These are phyloP conservation scores for Luperina testacea DNA, from an alignment of 2,888 invertebrate species.

Conservation along the genomic window DNA sequence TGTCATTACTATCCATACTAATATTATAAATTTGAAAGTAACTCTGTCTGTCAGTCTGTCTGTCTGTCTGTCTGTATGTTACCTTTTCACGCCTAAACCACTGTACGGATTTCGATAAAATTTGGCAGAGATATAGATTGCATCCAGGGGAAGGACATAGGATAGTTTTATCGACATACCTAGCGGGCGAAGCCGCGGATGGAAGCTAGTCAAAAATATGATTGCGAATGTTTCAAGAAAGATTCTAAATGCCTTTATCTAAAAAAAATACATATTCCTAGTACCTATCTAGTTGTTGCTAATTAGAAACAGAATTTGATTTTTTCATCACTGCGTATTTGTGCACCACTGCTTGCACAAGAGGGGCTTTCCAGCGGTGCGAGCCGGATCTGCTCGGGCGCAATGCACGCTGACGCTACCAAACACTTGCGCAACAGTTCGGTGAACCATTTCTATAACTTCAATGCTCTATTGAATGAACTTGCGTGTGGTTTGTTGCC, in stretches of 20 bases:
- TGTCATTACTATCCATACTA: not conserved
- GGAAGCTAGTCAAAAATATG: too few species aligned
- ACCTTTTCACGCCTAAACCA: too few species aligned
- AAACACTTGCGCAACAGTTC: conserved; percentile 85
- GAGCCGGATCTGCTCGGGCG: conserved; percentile 80
- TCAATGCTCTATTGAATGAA: conserved; percentile 63
- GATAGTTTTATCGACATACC: too few species aligned
- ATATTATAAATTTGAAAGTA: too few species aligned
- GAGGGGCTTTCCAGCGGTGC: conserved; percentile 80
- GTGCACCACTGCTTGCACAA: conserved; percentile 80
- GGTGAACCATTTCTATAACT: conserved; percentile 79
- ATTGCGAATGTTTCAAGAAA: not conserved
- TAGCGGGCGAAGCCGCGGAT: too few species aligned
- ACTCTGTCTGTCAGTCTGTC: too few species aligned
- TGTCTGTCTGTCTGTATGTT: too few species aligned
- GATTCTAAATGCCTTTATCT: not conserved
- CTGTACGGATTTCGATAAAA: too few species aligned
- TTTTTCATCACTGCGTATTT: conserved; percentile 50
- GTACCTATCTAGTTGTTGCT: conserved; percentile 21
- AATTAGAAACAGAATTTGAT: conserved; percentile 57
- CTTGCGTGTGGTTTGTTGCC: conserved; percentile 59
- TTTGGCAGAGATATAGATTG: too few species aligned
- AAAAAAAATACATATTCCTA: not conserved
- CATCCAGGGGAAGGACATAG: too few species aligned
- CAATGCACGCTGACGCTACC: conserved; percentile 64